Conservation (phyloP, 2,888 invertebrate genomes). For the Icerya purchasi region DNA sequence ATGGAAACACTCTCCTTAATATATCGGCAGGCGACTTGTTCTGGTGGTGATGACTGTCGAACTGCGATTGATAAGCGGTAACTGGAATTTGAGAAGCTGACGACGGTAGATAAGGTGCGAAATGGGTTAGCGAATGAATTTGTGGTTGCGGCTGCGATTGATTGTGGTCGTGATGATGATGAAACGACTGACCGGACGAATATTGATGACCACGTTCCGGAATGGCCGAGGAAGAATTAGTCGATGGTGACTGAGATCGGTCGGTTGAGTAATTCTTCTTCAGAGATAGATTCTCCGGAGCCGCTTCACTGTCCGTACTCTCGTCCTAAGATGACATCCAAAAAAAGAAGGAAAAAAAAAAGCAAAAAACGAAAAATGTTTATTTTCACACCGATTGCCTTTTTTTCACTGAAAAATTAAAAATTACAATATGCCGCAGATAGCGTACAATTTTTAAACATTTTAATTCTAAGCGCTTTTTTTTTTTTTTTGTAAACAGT, state of each 20-base stretch:
- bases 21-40: constrained; percentile 62
- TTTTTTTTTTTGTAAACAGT: no score
- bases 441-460: no score
- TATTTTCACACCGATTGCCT: no score
- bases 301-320: constrained; percentile 20
- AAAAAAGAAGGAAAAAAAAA: no score
- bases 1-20: constrained; percentile 70
- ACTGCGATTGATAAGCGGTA: constrained; percentile 4
- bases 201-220: background rate
- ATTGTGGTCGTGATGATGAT: constrained; percentile 3
- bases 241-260: constrained; percentile 10
- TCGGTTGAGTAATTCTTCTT: constrained; percentile 31
- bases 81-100: constrained; percentile 16
- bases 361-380: no score
- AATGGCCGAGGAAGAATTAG: constrained; percentile 2
- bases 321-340: constrained; percentile 17
- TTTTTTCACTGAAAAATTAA: no score
- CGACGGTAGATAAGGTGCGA: background rate
- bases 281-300: constrained; percentile 58
- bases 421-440: no score
- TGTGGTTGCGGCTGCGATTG: constrained; percentile 3
- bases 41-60: background rate
- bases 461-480: no score
- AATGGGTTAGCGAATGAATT: constrained; percentile 8
- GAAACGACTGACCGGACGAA: constrained; percentile 1